Evolutionary conservation across 1,140 invertebrate genomes (phyloP).

Genomic region (Zaprionus africanus): DNA sequence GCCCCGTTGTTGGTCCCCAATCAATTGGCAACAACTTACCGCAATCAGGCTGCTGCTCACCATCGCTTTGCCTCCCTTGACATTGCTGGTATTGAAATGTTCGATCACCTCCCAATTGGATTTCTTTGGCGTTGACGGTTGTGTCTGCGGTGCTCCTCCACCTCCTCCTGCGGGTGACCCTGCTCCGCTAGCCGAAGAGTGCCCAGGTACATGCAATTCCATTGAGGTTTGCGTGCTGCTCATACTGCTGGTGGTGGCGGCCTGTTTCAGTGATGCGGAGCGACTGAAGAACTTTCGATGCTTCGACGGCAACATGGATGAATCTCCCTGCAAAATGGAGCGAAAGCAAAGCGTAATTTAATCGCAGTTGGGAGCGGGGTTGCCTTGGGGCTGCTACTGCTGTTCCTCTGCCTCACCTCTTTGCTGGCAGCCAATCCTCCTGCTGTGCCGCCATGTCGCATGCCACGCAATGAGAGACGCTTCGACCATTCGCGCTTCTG

Average conservation of each 20-base stretch:
- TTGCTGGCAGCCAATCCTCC: slow-evolving; percentile 51
- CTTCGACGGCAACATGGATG: slow-evolving; percentile 24
- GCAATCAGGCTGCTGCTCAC: slow-evolving; percentile 86
- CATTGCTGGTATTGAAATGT: slow-evolving; percentile 88
- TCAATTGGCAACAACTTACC: slow-evolving; percentile 79
- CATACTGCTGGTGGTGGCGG: slow-evolving; percentile 42
- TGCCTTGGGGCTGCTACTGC: background rate
- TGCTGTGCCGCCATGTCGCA: slow-evolving; percentile 78
- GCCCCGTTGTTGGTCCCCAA: background rate
- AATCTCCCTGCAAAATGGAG: slow-evolving; percentile 24
- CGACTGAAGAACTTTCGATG: slow-evolving; percentile 78
- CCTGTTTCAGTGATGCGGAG: slow-evolving; percentile 82
- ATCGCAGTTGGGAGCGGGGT: background rate
- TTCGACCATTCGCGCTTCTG: slow-evolving; percentile 87
- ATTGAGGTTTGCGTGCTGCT: slow-evolving; percentile 68
- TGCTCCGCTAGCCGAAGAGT: slow-evolving; percentile 55
- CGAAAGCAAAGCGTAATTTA: slow-evolving; percentile 5
- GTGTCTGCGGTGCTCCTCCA: slow-evolving; percentile 84
- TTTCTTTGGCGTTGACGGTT: slow-evolving; percentile 88
- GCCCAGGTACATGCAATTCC: slow-evolving; percentile 79
- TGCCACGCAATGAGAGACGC: slow-evolving; percentile 86
- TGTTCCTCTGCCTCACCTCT: slow-evolving; percentile 66
- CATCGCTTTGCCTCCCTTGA: slow-evolving; percentile 84
- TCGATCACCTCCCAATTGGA: slow-evolving; percentile 96
- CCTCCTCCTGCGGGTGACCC: slow-evolving; percentile 54